Evolutionary conservation across 2,888 invertebrate genomes (phyloP).

Genomic region (Campaea margaritaria): DNA sequence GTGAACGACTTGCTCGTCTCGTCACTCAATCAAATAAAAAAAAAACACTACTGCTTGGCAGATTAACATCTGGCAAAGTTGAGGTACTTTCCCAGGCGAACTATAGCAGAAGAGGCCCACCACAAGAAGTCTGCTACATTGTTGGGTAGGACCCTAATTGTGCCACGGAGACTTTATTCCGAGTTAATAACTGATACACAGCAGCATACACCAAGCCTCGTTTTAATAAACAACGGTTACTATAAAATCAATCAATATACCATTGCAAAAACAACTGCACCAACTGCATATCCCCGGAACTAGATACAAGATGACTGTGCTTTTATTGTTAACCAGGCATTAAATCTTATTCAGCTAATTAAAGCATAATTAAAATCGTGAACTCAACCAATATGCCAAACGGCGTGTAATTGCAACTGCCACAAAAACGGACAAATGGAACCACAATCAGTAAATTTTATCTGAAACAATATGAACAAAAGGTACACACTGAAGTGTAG

Average conservation of each 20-base stretch:
- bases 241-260: neutral
- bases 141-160: too few relatives aligned
- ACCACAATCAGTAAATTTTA: conserved; percentile 41
- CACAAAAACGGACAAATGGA: conserved; percentile 27
- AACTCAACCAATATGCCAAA: conserved; percentile 26
- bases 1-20: too few relatives aligned
- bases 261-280: conserved; percentile 1
- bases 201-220: too few relatives aligned
- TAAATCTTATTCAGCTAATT: conserved; percentile 27
- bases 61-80: too few relatives aligned
- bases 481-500: conserved; percentile 29
- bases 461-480: conserved; percentile 37
- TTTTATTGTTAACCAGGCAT: conserved; percentile 13
- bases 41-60: too few relatives aligned
- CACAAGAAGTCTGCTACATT: too few relatives aligned
- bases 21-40: too few relatives aligned
- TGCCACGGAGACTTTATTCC: too few relatives aligned
- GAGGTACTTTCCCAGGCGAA: too few relatives aligned
- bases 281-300: conserved; percentile 13
- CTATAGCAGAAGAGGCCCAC: too few relatives aligned
- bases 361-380: conserved; percentile 28
- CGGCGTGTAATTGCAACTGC: conserved; percentile 22
- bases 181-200: too few relatives aligned
- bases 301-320: conserved; percentile 10
- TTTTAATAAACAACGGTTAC: too few relatives aligned